Conservation (phyloP, 1,140 invertebrate species). For the Neodiprion virginianus region DNA sequence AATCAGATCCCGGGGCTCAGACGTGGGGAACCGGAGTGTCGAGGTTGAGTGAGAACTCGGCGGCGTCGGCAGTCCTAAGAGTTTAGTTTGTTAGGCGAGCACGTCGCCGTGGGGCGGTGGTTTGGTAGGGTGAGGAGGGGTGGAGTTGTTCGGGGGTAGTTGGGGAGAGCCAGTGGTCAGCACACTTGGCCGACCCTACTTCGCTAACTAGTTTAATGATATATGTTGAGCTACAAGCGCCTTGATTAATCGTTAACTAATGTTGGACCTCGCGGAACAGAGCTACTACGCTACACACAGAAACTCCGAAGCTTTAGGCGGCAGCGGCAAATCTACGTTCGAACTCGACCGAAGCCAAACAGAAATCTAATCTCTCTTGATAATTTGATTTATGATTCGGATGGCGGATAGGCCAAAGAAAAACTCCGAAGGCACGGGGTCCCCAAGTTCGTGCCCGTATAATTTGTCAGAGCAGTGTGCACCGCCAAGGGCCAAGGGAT, state of each 20-base stretch:
- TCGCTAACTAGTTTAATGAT: slow-evolving; percentile 65
- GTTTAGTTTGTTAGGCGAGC: slow-evolving; percentile 56
- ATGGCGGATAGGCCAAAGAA: slow-evolving; percentile 22
- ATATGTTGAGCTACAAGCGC: slow-evolving; percentile 64
- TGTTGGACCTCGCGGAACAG: slow-evolving; percentile 60
- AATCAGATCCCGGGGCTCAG: neutral
- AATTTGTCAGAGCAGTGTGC: slow-evolving; percentile 43
- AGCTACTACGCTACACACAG: slow-evolving; percentile 24
- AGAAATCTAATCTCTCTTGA: slow-evolving; percentile 58
- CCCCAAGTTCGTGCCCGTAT: slow-evolving; percentile 38
- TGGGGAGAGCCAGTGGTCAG: slow-evolving; percentile 57
- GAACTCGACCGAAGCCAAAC: slow-evolving; percentile 48
- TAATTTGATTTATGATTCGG: slow-evolving; percentile 56
- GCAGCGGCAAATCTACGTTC: slow-evolving; percentile 39
- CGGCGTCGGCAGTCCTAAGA: slow-evolving; percentile 52
- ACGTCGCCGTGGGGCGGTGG: slow-evolving; percentile 46
- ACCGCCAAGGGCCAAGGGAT: slow-evolving; percentile 17
- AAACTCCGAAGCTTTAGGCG: neutral
- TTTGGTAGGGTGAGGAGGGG: slow-evolving; percentile 6
- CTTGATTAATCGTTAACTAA: slow-evolving; percentile 65
- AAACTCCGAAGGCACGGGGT: slow-evolving; percentile 26
- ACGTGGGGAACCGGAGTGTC: slow-evolving; percentile 8
- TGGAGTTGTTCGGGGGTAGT: slow-evolving; percentile 15
- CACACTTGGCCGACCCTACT: slow-evolving; percentile 64
- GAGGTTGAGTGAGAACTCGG: slow-evolving; percentile 41